Evolutionary conservation across 2,888 invertebrate species (phyloP), one percentile per base, ranked within the genome.

Genomic region (Brachypterus glaber): DNA sequence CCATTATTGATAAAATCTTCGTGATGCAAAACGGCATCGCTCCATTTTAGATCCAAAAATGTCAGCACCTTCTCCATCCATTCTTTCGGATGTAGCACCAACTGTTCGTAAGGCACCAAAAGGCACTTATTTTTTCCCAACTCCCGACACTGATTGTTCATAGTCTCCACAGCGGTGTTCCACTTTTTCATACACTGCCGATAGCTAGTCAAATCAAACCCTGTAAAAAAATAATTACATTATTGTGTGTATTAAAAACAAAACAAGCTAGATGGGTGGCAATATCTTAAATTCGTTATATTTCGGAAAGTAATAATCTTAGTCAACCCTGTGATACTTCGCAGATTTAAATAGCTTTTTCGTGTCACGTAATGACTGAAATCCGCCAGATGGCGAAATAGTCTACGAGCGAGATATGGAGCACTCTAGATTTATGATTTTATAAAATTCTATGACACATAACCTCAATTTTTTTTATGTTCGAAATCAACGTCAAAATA

Each of bases 1-100:
- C 93, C 95, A 53, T 93, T 92, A 69, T 96, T 95, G 63, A 98
- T 93, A 64, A 86, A 87, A 60, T 90, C 86, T 68, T 98, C 93
- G 70, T 98, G 98, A 70, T 97, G 95, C 55, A 98, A 75, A 45
- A 98, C 95, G 31, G 88, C 82, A 49, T 90, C 88, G 69, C 90
- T 82, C 97, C 97, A 98, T 24, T 88, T 88, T 52, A 98, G 75
- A 51, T 84, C 84, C 45, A 98, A 75, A 69, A 95, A 98, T 48
- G 72, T 70, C 17, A 95, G 73, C 57, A 96, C 89, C 60, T 80
- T 78, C 49, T 79, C 77, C 85, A 97, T 81, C 77, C 90, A 88
- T 48, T 77, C 73, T 46, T 79, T 79, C 5, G 97, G 97, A 69
- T 92, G 91, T 52, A 98, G 75, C 53, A 97, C 96, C 57, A 98